Evolutionary conservation across 2,797 vertebrate species (phyloP), one percentile per base, ranked within the genome.

Genomic region (Cuniculus paca): DNA sequence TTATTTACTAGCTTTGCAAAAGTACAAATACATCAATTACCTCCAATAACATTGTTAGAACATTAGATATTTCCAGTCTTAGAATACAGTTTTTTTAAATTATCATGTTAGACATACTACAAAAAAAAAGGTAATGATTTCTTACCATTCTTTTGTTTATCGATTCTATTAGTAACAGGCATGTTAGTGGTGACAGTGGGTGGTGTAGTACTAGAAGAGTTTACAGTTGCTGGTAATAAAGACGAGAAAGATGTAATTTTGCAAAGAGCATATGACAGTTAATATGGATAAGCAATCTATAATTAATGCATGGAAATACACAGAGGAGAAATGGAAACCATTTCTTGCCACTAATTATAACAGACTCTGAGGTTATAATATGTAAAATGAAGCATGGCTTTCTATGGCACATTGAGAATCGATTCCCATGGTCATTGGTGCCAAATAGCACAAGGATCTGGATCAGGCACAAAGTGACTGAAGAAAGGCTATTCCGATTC

Each of bases 151-250:
- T 97, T 98, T 98, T 97, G 97, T 95, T 98, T 98, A 99, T 97
- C 96, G 90, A 98, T 97, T 99, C 98, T 99, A 97, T 99, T 99
- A 99, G 99, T 99, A 99, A 98, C 98, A 10, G 98, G 99, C 98
- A 98, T 99, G 99, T 99, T 99, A 99, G 99, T 99, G 98, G 98
- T 98, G 98, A 98, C 98, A 99, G 95, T 98, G 98, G 99, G 98
- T 99, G 98, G 65, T 99, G 98, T 97, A 98, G 98, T 94, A 98
- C 98, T 98, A 98, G 98, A 93, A 98, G 98, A 97, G 97, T 97
- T 99, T 99, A 99, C 98, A 98, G 97, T 98, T 98, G 99, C 99
- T 99, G 99, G 98, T 98, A 98, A 99, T 97, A 99, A 98, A 99
- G 98, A 99, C 95, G 98, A 99, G 98, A 98, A 98, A 98, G 98